These are phyloP conservation scores for Pteropus alecto DNA, from an alignment of 2,113 vertebrate genomes.

Conservation along the genomic window DNA sequence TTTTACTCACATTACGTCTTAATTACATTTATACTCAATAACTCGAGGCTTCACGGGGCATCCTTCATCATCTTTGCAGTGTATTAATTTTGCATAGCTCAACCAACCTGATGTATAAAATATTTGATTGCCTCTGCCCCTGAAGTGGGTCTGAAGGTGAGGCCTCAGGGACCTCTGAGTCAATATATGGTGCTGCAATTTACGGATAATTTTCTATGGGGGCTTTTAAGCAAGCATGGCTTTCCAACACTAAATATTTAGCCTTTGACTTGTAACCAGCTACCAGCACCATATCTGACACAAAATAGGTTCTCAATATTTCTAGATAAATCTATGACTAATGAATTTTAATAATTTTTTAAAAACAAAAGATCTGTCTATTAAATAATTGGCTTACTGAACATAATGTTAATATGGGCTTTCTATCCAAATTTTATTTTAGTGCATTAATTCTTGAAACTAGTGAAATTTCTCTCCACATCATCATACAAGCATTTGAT, in stretches of 20 bases:
- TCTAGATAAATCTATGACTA: neutral
- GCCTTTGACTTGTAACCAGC: neutral
- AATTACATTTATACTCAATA: neutral
- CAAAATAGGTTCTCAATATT: neutral
- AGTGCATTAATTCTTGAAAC: constrained; percentile 15
- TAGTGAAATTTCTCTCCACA: neutral
- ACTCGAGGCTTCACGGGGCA: neutral
- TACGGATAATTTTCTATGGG: neutral
- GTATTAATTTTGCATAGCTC: neutral
- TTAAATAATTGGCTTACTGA: neutral
- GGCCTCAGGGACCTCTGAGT: neutral
- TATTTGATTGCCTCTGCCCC: neutral
- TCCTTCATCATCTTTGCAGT: neutral
- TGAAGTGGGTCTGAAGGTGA: neutral
- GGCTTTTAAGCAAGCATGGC: neutral
- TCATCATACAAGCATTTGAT: neutral
- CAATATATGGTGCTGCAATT: neutral
- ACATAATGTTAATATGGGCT: neutral
- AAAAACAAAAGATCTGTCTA: neutral
- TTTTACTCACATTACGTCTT: neutral
- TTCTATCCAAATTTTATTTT: constrained; percentile 36
- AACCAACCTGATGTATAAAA: neutral
- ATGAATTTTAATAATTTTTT: constrained; percentile 20
- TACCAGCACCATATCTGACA: neutral
- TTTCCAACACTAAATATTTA: neutral